These are phyloP conservation scores for Sebastes schlegelii DNA, from an alignment of 2,113 vertebrate genomes.

Conservation along the genomic window DNA sequence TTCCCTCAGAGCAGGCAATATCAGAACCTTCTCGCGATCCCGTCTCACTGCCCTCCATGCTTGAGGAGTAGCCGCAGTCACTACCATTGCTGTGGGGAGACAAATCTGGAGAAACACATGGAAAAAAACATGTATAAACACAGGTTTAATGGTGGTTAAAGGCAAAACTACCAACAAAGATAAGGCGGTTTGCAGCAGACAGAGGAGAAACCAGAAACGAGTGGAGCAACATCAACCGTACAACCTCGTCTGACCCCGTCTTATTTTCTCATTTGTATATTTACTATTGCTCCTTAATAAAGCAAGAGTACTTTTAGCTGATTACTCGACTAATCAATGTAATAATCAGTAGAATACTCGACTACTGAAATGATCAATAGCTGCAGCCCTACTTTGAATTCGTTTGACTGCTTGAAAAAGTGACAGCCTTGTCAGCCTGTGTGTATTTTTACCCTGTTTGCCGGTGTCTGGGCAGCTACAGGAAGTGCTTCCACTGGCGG, in stretches of 20 bases:
- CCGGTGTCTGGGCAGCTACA: conserved; percentile 89
- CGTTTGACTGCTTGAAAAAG: neutral
- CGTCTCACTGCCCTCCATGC: conserved; percentile 95
- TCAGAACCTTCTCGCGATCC: conserved; percentile 95
- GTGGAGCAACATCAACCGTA: neutral
- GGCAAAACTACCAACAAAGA: neutral
- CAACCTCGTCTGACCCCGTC: neutral
- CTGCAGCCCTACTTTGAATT: too few species aligned
- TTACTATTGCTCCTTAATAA: too few species aligned
- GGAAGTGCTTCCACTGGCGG: conserved; percentile 86
- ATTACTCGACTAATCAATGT: too few species aligned
- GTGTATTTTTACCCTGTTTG: conserved; percentile 87
- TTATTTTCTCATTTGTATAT: too few species aligned
- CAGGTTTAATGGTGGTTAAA: neutral
- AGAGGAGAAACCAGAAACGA: neutral
- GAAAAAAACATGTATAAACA: conserved; percentile 6
- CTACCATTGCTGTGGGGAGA: conserved; percentile 91
- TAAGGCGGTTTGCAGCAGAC: neutral
- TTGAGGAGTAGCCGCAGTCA: conserved; percentile 97
- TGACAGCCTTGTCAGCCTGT: neutral
- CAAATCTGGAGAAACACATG: conserved; percentile 80
- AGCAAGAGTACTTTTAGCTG: too few species aligned
- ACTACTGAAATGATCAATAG: too few species aligned
- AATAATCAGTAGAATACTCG: too few species aligned
- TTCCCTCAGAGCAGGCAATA: conserved; percentile 95